Base-by-base conservation (phyloP, 1,140 invertebrate species). In the Drosophila obscura region DNA sequence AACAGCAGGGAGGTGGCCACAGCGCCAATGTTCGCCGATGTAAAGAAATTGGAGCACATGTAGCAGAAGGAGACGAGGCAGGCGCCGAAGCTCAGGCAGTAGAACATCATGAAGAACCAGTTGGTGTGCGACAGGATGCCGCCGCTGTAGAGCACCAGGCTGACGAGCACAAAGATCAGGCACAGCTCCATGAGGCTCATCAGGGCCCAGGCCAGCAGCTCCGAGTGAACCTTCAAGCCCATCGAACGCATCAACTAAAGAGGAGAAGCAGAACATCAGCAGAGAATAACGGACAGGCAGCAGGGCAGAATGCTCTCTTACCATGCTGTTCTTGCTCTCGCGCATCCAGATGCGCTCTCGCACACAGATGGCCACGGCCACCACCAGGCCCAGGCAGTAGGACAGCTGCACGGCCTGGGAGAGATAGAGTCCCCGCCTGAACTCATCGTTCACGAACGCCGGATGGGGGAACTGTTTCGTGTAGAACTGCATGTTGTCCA, bases 401-500 rank as follows among this genome's bases (percentile, higher is more conserved):
- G 93, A 93, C 5, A 95, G 92, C 61, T 94, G 93, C 24, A 95
- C 69, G 0, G 93, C 93, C 80, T 95, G 94, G 0, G 94, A 94
- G 77, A 95, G 93, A 77, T 95, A 95, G 1, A 95, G 77, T 0
- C 94, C 94, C 4, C 93, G 93, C 80, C 94, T 94, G 75, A 95
- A 95, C 94, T 93, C 93, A 74, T 94, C 93, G n/a, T 93, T 92
- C 63, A 92, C 93, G 88, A 94, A 95, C 52, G 94, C 94, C 2
- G 94, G 94, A 90, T 95, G 95, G 2, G 95, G 94, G 84, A 94
- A 94, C 73, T 95, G 94, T 81, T 95, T 94, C 0, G 94, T 95
- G 43, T 94, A 92, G 28, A 94, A 93, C 8, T 91, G 92, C 93
- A 94, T 94, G 11, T 93, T 84, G 15, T 89, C 76, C 16, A 92